Percentiles rank a stretch among this genome's conserved stretches.
phyloP scores from a whole-genome alignment of 1,140 invertebrate species.

The Heliconius himera region DNA sequence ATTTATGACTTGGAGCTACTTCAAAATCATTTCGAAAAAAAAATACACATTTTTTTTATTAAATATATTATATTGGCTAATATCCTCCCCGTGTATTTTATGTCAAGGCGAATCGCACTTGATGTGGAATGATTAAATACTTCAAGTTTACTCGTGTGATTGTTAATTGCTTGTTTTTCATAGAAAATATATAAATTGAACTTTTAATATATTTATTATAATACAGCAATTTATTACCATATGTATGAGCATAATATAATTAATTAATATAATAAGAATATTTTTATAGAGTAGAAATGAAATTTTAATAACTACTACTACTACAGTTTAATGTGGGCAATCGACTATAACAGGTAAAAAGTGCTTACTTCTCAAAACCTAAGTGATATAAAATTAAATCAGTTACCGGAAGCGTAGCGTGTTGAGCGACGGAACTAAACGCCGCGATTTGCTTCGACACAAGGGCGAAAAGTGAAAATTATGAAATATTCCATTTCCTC shows the following conservation, averaged over 20 bases:
- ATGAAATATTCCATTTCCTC: no score
- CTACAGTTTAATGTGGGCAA: no score
- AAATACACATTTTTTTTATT: not conserved
- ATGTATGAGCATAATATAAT: not conserved
- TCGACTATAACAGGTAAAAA: no score
- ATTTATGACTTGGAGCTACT: not conserved
- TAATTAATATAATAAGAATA: no score
- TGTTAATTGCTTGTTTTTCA: slow-evolving; percentile 1
- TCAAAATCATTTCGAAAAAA: not conserved
- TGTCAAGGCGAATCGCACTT: slow-evolving; percentile 33
- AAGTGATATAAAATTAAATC: no score
- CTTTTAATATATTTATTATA: not conserved
- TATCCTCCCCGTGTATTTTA: slow-evolving; percentile 12
- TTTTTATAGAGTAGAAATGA: no score
- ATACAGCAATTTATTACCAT: not conserved
- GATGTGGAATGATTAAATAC: slow-evolving; percentile 13
- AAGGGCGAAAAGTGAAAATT: no score
- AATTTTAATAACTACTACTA: no score
- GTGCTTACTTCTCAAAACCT: no score
- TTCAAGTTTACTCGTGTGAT: not conserved
- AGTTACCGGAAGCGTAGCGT: no score
- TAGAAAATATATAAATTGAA: not conserved
- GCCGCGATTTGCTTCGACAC: no score
- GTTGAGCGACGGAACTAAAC: no score
- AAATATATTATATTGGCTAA: slow-evolving; percentile 16